Conservation (phyloP, 2,113 vertebrate species). For the Seriola rivoliana region DNA sequence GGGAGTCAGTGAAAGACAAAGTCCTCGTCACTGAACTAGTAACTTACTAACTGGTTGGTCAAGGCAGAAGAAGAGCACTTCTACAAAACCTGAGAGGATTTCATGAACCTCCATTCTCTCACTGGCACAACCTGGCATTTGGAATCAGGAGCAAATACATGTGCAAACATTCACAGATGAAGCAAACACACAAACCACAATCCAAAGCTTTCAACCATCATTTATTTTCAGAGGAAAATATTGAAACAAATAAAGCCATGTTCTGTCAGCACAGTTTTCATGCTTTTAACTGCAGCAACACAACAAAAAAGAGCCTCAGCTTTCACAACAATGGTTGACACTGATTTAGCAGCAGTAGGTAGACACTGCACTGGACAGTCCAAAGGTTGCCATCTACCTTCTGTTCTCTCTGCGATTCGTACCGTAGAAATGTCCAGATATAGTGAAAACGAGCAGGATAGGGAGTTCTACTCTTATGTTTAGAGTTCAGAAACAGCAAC, state of each 20-base stretch:
- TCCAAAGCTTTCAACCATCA: background rate
- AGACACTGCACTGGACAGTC: background rate
- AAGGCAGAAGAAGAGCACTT: background rate
- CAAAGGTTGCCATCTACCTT: background rate
- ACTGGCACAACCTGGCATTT: too few relatives aligned
- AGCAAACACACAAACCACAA: background rate
- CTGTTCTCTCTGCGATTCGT: background rate
- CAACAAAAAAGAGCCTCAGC: background rate
- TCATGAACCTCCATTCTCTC: background rate
- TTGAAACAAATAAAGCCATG: background rate
- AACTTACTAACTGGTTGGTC: slow-evolving; percentile 17
- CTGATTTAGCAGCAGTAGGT: background rate
- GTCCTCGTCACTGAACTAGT: background rate
- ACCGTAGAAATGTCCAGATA: background rate
- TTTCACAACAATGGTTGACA: background rate
- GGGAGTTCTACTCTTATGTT: background rate
- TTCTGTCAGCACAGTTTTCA: background rate
- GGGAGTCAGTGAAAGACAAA: background rate
- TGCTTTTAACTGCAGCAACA: background rate
- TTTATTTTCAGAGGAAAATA: background rate
- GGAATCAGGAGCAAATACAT: too few relatives aligned
- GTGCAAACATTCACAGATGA: too few relatives aligned
- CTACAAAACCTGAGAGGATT: background rate
- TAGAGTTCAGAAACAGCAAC: background rate
- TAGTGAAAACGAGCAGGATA: background rate